Base-by-base conservation (phyloP, 2,113 vertebrate species). In the Chauna torquata region DNA sequence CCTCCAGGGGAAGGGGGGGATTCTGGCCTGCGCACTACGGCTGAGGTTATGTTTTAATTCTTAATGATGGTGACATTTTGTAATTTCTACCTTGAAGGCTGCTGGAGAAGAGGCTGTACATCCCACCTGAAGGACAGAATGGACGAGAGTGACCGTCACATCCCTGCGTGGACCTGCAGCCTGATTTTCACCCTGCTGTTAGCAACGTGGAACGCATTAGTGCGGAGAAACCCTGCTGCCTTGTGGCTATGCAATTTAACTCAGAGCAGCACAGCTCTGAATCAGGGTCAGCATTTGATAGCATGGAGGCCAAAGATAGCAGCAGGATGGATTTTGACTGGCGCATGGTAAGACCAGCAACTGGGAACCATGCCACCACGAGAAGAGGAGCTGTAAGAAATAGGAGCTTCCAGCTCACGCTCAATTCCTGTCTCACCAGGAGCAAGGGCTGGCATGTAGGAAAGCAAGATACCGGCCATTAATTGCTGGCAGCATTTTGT, bases 231-330 rank as follows among this genome's bases (percentile, higher is more conserved):
- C 50, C 40, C 34, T 1, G 2, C 68, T 61, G 83, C 28, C 74
- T 83, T 12, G 0, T 69, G 59, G 58, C 75, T 47, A 18, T 30
- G 54, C 58, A 68, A 9, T 74, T 90, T 78, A 80, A 61, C 59
- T 83, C 72, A 58, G 59, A 75, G 14, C 80, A 70, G 76, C 5
- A 0, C 59, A 77, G 69, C 69, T 88, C 83, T 68, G 64, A 94
- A 91, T 89, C 94, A 91, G 91, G 93, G 86, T 87, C 94, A 96
- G 77, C 38, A 11, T 75, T 96, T 84, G 91, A 87, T 82, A 87
- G 91, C 38, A 38, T 34, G 69, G 93, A 89, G 91, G 91, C 86
- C 89, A 94, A 94, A 97, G 95, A 96, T 44, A 92, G 77, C 81
- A 91, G 83, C 76, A 90, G 76, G 89, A 71, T 74, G 78, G 69